phyloP scores from a whole-genome alignment of 1,140 invertebrate species.

The Micrasema longulum region DNA sequence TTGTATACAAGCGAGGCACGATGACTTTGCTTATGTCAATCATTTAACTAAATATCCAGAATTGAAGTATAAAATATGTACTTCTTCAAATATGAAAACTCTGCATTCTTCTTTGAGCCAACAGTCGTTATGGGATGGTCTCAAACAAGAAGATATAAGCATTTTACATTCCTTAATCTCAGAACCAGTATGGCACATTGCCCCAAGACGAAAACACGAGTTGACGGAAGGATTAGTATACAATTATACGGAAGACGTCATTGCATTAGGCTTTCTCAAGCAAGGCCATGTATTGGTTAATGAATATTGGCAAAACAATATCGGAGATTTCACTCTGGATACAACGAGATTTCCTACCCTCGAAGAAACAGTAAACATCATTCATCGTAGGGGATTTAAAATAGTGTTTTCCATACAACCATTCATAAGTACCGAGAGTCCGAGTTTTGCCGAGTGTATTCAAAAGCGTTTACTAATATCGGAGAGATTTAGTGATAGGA shows the following conservation, averaged over 20 bases:
- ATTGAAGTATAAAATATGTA: conserved; percentile 89
- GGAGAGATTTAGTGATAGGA: conserved; percentile 77
- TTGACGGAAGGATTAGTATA: conserved; percentile 78
- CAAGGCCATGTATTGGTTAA: conserved; percentile 86
- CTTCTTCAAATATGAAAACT: conserved; percentile 80
- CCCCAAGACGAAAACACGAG: conserved; percentile 72
- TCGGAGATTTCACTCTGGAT: conserved; percentile 84
- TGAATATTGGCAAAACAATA: conserved; percentile 85
- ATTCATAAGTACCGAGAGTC: conserved; percentile 87
- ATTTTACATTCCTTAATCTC: conserved; percentile 80
- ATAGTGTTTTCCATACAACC: conserved; percentile 87
- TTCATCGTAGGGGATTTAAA: conserved; percentile 85
- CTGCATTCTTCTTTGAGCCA: conserved; percentile 76
- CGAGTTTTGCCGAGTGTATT: conserved; percentile 83
- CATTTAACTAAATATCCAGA: conserved; percentile 73
- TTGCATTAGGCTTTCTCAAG: conserved; percentile 78
- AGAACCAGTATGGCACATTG: conserved; percentile 88
- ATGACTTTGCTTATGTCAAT: conserved; percentile 83
- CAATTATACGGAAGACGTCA: conserved; percentile 86
- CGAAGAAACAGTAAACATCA: conserved; percentile 82
- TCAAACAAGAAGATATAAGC: conserved; percentile 80
- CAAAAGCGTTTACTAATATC: conserved; percentile 77
- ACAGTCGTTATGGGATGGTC: conserved; percentile 80
- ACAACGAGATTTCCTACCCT: conserved; percentile 78
- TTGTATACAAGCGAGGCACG: conserved; percentile 80